Base-by-base conservation (phyloP, 2,888 invertebrate species). In the Coleophora deauratella region DNA sequence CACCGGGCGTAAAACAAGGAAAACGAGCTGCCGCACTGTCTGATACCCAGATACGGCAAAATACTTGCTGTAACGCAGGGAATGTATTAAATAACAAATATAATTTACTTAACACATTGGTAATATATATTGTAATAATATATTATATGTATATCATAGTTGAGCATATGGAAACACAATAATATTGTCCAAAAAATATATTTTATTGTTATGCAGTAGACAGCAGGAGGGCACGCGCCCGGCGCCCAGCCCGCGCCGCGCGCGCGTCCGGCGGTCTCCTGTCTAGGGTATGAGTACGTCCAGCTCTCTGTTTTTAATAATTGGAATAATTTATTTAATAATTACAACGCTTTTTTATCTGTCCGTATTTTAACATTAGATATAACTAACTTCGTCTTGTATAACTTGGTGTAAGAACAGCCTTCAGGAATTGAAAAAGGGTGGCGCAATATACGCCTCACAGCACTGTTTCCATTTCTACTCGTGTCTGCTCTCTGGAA, bases 381-480 rank as follows among this genome's bases (percentile, higher is more conserved):
- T 82, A 84, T 81, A 84, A 80, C 81, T 86, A 85, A 79, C 75
- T 81, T 86, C 77, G 79, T 82, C 75, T 77, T 85, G 82, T 85
- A 85, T 85, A 84, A 85, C 85, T 84, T 84, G 84, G 85, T 84
- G 85, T 85, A 85, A 84, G 84, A 82, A 82, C 85, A 84, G 85
- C 85, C 85, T 85, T 84, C 77, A 84, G 81, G 81, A 84, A 84
- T 85, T 85, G 85, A 84, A 80, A 77, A 69, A 80, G 66, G 72
- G 73, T 81, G 82, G 79, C 76, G 81, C 68, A 76, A 81, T 69
- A 81, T 65, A 64, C 82, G 70, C 82, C 86, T 93, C 93, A 94
- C 91, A 95, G 93, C 88, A 95, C 95, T 72, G 95, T 95, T 89
- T 95, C 95, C 92, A 95, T 94, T 89, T 95, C 95, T 62, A 95